Percentiles rank a stretch among this genome's conserved stretches.
Evolutionary conservation across 2,797 vertebrate genomes (phyloP).

Genomic region (Macrochelys suwanniensis): DNA sequence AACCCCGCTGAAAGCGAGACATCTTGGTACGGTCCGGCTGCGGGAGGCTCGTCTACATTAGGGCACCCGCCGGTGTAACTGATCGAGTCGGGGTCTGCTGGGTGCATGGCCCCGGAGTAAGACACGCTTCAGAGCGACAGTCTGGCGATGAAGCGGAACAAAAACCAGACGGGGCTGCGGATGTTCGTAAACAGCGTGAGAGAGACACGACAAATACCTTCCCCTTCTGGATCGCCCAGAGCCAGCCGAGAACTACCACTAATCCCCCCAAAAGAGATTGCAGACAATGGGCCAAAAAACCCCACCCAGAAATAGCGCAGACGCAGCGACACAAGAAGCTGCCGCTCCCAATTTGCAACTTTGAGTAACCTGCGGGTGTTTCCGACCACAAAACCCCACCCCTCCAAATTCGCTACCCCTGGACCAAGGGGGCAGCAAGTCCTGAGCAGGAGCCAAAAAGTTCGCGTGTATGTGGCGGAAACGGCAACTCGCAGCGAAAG

Average conservation of each 20-base stretch:
- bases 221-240: neutral
- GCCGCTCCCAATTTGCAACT: too few species aligned
- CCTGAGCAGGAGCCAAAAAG: too few species aligned
- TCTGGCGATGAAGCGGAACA: too few species aligned
- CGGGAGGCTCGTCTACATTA: neutral
- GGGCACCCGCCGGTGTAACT: neutral
- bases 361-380: too few species aligned
- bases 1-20: neutral
- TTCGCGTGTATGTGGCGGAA: too few species aligned
- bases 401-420: too few species aligned
- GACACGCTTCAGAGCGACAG: neutral
- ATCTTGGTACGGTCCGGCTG: too few species aligned
- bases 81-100: neutral
- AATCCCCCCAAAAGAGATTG: fast-evolving
- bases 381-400: too few species aligned
- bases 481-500: too few species aligned
- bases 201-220: neutral
- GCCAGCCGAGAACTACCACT: fast-evolving
- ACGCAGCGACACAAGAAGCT: too few species aligned
- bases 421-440: too few species aligned
- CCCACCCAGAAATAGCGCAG: neutral
- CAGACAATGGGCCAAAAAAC: neutral
- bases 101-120: too few species aligned
- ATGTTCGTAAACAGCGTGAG: fast-evolving
- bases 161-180: neutral